These are phyloP conservation scores for Halictus rubicundus DNA, from an alignment of 1,140 invertebrate species.

Conservation along the genomic window DNA sequence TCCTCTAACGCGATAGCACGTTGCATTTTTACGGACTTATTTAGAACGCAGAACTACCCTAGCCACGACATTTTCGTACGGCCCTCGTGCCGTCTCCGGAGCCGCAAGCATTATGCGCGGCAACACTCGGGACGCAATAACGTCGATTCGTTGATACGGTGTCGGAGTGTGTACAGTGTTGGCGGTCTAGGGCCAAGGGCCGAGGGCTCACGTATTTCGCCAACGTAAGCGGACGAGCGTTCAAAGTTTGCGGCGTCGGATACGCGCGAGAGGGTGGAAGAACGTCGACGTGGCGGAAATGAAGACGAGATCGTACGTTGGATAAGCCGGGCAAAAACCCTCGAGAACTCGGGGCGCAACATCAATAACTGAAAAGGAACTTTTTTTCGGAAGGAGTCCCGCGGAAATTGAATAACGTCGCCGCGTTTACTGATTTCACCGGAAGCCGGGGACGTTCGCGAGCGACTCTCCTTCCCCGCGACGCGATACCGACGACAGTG, in stretches of 20 bases:
- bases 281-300: slow-evolving; percentile 59
- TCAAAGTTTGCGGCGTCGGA: slow-evolving; percentile 20
- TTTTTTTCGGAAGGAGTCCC: slow-evolving; percentile 26
- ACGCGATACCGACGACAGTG: slow-evolving; percentile 51
- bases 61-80: too few species aligned
- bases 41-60: too few species aligned
- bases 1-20: too few species aligned
- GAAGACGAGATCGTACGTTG: slow-evolving; percentile 61
- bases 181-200: too few species aligned
- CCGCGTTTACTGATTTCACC: slow-evolving; percentile 52
- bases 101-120: not conserved
- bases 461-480: slow-evolving; percentile 18
- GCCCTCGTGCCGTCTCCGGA: too few species aligned
- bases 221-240: slow-evolving; percentile 15
- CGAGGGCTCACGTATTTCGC: slow-evolving; percentile 15
- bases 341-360: slow-evolving; percentile 54
- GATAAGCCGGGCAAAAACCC: slow-evolving; percentile 54
- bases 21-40: too few species aligned
- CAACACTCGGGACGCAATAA: not conserved
- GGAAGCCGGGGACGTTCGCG: slow-evolving; percentile 44
- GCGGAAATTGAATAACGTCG: slow-evolving; percentile 65
- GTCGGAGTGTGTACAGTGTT: not conserved
- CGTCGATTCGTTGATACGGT: slow-evolving; percentile 6
- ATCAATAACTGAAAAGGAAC: slow-evolving; percentile 52
- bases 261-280: slow-evolving; percentile 29